Conservation (phyloP, 2,113 vertebrate species). For the Furnarius figulus region DNA sequence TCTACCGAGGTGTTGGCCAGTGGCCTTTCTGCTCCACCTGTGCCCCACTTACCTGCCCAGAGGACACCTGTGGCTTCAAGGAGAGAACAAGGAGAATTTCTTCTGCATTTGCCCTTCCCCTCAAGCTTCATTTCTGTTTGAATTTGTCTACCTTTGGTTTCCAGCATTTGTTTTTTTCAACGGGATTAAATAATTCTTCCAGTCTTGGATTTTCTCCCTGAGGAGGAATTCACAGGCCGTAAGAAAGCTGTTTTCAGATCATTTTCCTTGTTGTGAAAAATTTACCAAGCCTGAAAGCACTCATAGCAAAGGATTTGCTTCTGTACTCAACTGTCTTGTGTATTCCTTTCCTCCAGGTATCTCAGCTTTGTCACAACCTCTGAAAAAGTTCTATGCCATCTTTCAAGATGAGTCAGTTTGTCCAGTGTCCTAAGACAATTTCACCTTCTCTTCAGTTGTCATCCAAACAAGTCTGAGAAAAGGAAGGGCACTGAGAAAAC, state of each 20-base stretch:
- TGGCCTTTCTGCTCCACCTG: background rate
- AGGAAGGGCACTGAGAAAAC: background rate
- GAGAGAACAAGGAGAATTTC: background rate
- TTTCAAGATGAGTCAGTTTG: background rate
- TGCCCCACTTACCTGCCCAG: background rate
- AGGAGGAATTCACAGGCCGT: background rate
- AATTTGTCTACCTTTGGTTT: background rate
- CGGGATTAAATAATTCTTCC: background rate
- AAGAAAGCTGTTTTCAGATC: background rate
- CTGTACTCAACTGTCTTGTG: background rate
- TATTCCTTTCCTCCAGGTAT: background rate
- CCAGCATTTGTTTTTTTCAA: background rate
- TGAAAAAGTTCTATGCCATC: background rate
- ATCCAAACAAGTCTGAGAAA: background rate
- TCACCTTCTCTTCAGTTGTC: background rate
- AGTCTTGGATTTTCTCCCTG: background rate
- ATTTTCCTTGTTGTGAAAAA: background rate
- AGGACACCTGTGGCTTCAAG: background rate
- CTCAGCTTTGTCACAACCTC: background rate
- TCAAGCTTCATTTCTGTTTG: background rate
- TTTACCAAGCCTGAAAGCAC: background rate
- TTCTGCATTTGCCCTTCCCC: background rate
- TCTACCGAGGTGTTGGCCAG: background rate
- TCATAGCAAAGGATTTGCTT: background rate
- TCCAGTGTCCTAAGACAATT: background rate